Evolutionary conservation across 2,888 invertebrate genomes (phyloP), one percentile per base, ranked within the genome.

Genomic region (Sarcophaga caerulescens): DNA sequence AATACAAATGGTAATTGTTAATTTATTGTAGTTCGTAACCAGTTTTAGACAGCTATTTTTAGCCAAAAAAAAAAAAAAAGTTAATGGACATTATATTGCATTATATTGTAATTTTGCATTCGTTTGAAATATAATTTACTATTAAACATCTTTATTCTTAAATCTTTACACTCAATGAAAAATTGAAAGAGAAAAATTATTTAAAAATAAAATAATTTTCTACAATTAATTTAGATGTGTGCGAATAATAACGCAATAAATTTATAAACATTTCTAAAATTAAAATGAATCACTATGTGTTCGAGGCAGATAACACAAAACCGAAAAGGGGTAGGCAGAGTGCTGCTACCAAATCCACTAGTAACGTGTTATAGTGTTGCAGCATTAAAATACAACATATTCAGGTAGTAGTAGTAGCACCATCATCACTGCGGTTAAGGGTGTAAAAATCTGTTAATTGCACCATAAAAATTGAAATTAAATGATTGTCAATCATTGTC

Each of bases 131-230:
- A 66, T 35, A 44, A 45, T 19, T 19, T 19, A 52, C 17, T 5
- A 52, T 21, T 45, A 11, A 21, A 45, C 19, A 66, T 19, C 4
- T 45, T n/a, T 4, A 47, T 45, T 68, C 4, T 44, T 66, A 14
- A 14, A 0, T 52, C 3, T 68, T 45, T 68, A 8, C 45, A 17
- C 44, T 68, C 44, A 68, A 68, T 68, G 44, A 66, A 66, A 66
- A n/a, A 66, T 3, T 19, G 21, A 45, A 44, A 19, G 45, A 2
- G 47, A 47, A 68, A 66, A 65, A 23, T 25, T 0, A 52, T 52
- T 65, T 65, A 25, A 65, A 12, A 65, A 62, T n/a, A 68, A 68
- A 68, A 11, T 14, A 19, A 35, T 44, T 63, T 63, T 21, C 10
- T 63, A 21, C 63, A 63, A 14, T 63, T 35, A 66, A 66, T 35